These are phyloP conservation scores for Lasioglossum zephyrum DNA, from an alignment of 2,888 invertebrate genomes.

Conservation along the genomic window DNA sequence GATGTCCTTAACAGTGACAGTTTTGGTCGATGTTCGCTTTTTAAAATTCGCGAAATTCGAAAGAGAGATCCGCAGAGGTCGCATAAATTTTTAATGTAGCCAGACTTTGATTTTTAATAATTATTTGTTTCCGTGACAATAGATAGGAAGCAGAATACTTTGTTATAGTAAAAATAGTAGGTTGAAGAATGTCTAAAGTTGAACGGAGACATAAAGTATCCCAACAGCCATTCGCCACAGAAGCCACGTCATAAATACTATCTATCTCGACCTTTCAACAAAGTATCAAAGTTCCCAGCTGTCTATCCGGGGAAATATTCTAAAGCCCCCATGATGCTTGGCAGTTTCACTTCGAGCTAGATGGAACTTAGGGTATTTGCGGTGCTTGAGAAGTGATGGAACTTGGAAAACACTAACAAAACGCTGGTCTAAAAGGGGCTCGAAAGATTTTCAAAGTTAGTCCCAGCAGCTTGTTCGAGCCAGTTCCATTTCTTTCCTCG, in stretches of 20 bases:
- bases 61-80: neutral
- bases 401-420: slow-evolving; percentile 7
- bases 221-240: neutral
- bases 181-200: neutral
- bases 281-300: neutral
- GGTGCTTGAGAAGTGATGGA: neutral
- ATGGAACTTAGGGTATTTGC: neutral
- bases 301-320: slow-evolving; percentile 2
- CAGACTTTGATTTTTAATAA: neutral
- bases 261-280: neutral
- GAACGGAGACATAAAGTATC: neutral
- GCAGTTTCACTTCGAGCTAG: neutral
- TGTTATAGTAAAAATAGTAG: neutral
- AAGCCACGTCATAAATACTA: neutral
- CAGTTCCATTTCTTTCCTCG: neutral
- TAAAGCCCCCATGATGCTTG: neutral
- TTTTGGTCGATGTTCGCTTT: neutral
- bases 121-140: neutral
- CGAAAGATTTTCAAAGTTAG: slow-evolving; percentile 3
- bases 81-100: neutral
- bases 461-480: neutral
- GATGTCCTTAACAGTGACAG: neutral
- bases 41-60: neutral
- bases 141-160: too few species aligned
- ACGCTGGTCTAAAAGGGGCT: neutral